phyloP scores from a whole-genome alignment of 2,797 vertebrate genomes.

The Ctenopoma multispine region DNA sequence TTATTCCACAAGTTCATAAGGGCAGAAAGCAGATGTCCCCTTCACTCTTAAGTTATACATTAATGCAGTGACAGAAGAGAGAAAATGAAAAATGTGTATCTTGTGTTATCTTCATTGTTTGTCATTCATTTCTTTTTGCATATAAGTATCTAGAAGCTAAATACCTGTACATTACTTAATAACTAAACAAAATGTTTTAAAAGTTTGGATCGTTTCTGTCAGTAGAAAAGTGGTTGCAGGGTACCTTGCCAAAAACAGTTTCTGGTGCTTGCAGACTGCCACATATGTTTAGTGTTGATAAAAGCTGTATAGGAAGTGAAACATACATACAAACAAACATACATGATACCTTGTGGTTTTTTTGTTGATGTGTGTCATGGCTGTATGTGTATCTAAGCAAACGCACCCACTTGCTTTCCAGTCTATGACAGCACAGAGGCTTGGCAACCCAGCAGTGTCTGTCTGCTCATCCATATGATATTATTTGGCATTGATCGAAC shows the following conservation, averaged over 20 bases:
- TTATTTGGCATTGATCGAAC: constrained; percentile 82
- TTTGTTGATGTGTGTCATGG: constrained; percentile 36
- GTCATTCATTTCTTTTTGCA: not conserved
- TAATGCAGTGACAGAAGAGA: not conserved
- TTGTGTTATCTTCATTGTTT: constrained; percentile 3
- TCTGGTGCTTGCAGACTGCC: constrained; percentile 4
- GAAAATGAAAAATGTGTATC: constrained; percentile 6
- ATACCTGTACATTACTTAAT: not conserved
- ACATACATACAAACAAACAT: not conserved
- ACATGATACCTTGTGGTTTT: constrained; percentile 33
- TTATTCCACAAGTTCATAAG: constrained; percentile 28
- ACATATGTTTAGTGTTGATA: constrained; percentile 23
- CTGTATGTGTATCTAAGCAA: constrained; percentile 15
- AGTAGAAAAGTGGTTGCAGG: not conserved
- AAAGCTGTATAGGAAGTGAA: constrained; percentile 14
- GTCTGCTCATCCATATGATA: constrained; percentile 79
- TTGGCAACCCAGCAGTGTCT: constrained; percentile 62
- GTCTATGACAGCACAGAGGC: constrained; percentile 54
- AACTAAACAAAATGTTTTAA: constrained; percentile 2
- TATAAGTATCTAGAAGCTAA: not conserved
- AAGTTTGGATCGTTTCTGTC: constrained; percentile 11
- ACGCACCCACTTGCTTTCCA: constrained; percentile 33
- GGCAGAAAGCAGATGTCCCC: constrained; percentile 37
- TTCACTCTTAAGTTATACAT: constrained; percentile 12
- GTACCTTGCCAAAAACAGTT: constrained; percentile 5